A percentile compares a stretch with the other conserved stretches of the same genome.
phyloP scores from a whole-genome alignment of 2,797 vertebrate species.

The Pangasius sanitwongsei region DNA sequence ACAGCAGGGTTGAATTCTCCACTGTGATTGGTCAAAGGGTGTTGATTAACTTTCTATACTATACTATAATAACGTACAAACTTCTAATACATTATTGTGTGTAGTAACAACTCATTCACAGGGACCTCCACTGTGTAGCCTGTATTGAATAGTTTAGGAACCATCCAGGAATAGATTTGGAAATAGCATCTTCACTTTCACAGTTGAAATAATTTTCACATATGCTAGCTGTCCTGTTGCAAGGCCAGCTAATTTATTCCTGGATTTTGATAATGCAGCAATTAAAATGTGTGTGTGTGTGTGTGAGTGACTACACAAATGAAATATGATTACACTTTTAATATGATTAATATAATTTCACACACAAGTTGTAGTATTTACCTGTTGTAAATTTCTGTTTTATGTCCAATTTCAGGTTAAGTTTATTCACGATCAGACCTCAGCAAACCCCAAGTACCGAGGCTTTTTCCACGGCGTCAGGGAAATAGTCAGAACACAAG shows the following conservation, averaged over 20 bases:
- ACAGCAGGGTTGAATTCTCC: not conserved
- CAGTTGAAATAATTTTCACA: not conserved
- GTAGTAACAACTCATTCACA: not conserved
- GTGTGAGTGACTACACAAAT: not conserved
- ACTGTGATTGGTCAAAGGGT: not conserved
- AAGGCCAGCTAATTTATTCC: not conserved
- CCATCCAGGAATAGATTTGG: not conserved
- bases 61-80: too few relatives aligned
- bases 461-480: constrained; percentile 94
- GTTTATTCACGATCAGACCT: constrained; percentile 96
- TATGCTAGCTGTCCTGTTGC: not conserved
- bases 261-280: not conserved
- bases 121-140: not conserved
- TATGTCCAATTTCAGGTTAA: constrained; percentile 81
- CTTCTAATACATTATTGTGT: too few relatives aligned
- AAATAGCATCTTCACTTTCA: not conserved
- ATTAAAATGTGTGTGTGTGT: not conserved
- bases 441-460: constrained; percentile 88
- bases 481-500: constrained; percentile 88
- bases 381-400: not conserved
- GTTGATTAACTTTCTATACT: not conserved
- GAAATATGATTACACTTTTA: not conserved
- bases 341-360: not conserved
- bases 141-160: not conserved
- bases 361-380: not conserved